Conservation (phyloP, 53 echinoderm and acorn worm genomes). For the Stichopus horrens region DNA sequence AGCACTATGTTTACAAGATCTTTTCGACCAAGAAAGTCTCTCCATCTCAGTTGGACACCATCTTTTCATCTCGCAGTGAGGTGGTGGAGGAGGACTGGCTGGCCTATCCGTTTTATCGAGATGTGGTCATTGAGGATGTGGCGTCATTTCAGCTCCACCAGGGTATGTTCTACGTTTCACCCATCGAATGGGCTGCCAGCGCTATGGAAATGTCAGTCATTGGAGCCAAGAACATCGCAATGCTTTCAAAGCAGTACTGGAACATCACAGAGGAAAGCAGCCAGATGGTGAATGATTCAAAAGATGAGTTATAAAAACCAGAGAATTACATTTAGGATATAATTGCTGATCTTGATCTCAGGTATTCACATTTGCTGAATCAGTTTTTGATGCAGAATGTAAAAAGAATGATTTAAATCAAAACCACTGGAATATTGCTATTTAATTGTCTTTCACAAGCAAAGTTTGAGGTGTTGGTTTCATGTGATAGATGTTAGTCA, state of each 20-base stretch:
- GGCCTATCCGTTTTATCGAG: conserved; percentile 82
- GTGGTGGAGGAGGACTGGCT: conserved; percentile 62
- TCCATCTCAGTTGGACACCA: conserved; percentile 52
- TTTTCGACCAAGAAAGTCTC: conserved; percentile 64
- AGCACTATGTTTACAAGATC: conserved; percentile 68
- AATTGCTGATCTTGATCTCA: too few relatives aligned
- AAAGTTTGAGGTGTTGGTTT: too few relatives aligned
- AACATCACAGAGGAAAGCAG: background rate
- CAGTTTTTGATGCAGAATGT: too few relatives aligned
- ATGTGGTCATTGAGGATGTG: conserved; percentile 44
- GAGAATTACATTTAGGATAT: too few relatives aligned
- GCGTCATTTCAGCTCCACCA: conserved; percentile 68
- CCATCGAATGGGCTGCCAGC: conserved; percentile 95
- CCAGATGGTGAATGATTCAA: background rate
- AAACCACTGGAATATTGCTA: too few relatives aligned
- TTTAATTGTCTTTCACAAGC: too few relatives aligned
- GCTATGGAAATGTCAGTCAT: conserved; percentile 90
- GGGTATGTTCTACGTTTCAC: conserved; percentile 75
- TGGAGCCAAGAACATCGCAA: conserved; percentile 72
- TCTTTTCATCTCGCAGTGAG: conserved; percentile 58
- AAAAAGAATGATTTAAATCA: too few relatives aligned
- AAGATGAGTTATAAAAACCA: background rate
- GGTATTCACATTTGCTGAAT: too few relatives aligned
- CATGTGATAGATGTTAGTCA: too few relatives aligned
- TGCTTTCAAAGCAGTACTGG: conserved; percentile 76